These are phyloP conservation scores for Synanthedon andrenaeformis DNA, from an alignment of 2,888 invertebrate species.

Conservation along the genomic window DNA sequence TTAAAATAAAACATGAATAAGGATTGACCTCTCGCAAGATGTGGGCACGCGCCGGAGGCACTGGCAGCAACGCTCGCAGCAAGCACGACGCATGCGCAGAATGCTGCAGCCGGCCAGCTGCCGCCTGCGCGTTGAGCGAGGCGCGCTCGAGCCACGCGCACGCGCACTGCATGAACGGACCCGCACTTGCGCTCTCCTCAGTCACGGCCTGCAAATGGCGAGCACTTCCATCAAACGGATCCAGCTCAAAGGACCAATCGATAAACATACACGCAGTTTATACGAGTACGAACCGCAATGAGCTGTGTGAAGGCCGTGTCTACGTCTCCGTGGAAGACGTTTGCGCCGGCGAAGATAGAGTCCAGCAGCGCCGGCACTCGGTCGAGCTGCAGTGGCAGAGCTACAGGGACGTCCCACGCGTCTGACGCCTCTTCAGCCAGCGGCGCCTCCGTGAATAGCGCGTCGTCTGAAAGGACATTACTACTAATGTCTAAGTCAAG, in stretches of 20 bases:
- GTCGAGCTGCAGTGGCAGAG: slow-evolving; percentile 21
- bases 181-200: slow-evolving; percentile 3
- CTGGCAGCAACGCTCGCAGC: slow-evolving; percentile 32
- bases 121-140: slow-evolving; percentile 3
- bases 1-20: too few species aligned
- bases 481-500: too few species aligned
- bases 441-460: slow-evolving; percentile 34
- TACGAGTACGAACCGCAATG: slow-evolving; percentile 22
- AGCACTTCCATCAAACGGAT: too few species aligned
- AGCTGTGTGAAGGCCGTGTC: slow-evolving; percentile 43
- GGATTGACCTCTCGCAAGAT: too few species aligned
- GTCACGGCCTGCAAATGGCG: slow-evolving; percentile 3
- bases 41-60: not conserved
- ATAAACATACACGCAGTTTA: slow-evolving; percentile 19
- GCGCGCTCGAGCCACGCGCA: slow-evolving; percentile 22
- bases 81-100: slow-evolving; percentile 37
- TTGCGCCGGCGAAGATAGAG: slow-evolving; percentile 33
- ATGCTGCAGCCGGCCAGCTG: slow-evolving; percentile 20
- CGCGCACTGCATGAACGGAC: slow-evolving; percentile 3
- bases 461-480: slow-evolving; percentile 33
- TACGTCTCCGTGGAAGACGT: slow-evolving; percentile 31
- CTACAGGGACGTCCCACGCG: slow-evolving; percentile 24
- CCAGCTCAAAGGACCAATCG: slow-evolving; percentile 5
- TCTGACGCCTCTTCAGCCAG: slow-evolving; percentile 31
- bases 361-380: slow-evolving; percentile 34